phyloP scores from a whole-genome alignment of 2,888 invertebrate species.

The Pandemis heparana region DNA sequence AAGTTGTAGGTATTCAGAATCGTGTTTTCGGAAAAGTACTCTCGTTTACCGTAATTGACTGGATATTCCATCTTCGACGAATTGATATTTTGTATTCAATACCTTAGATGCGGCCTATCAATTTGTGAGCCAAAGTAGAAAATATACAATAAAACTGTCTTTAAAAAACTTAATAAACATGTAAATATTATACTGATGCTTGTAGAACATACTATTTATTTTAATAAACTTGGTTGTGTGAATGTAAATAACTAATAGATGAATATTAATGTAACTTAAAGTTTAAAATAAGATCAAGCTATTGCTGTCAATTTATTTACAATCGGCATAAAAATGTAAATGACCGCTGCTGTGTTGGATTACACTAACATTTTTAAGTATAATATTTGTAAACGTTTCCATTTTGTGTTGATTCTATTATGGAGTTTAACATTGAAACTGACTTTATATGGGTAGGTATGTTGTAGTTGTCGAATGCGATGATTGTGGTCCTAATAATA shows the following conservation, averaged over 20 bases:
- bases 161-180: slow-evolving; percentile 21
- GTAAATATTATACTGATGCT: slow-evolving; percentile 51
- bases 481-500: slow-evolving; percentile 74
- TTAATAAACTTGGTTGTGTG: slow-evolving; percentile 75
- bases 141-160: slow-evolving; percentile 24
- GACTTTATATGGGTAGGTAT: slow-evolving; percentile 58
- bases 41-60: neutral
- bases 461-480: slow-evolving; percentile 61
- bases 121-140: slow-evolving; percentile 42
- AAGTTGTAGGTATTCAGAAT: neutral
- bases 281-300: slow-evolving; percentile 56
- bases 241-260: slow-evolving; percentile 71
- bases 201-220: slow-evolving; percentile 63
- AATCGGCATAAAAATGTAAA: slow-evolving; percentile 33
- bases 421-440: slow-evolving; percentile 75
- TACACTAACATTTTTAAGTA: slow-evolving; percentile 48
- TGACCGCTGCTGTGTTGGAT: slow-evolving; percentile 31
- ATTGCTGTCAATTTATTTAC: slow-evolving; percentile 63
- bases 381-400: slow-evolving; percentile 69
- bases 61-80: neutral
- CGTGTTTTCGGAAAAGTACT: neutral
- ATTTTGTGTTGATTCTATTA: slow-evolving; percentile 78
- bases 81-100: slow-evolving; percentile 19
- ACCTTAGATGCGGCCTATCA: slow-evolving; percentile 37
- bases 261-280: slow-evolving; percentile 54